A percentile compares a stretch with the other conserved stretches of the same genome.
Evolutionary conservation across 2,888 invertebrate species (phyloP).

Genomic region (Chromoteleia sp.): DNA sequence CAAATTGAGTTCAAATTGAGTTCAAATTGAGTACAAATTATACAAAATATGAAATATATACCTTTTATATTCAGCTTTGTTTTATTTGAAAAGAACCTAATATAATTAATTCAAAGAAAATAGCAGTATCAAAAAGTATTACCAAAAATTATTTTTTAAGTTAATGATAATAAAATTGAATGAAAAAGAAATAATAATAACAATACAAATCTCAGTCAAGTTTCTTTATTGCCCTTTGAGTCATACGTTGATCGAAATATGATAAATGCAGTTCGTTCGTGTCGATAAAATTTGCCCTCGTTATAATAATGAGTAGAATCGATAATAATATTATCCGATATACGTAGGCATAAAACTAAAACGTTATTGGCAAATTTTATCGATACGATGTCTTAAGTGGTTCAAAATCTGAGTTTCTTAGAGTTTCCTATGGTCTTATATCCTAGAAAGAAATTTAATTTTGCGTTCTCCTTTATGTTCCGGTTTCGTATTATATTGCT

Average conservation of each 20-base stretch:
- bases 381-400: conserved; percentile 41
- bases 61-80: no score
- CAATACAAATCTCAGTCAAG: conserved; percentile 29
- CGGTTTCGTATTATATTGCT: conserved; percentile 79
- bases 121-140: no score
- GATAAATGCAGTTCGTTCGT: conserved; percentile 55
- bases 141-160: no score
- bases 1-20: no score
- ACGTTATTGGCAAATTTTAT: conserved; percentile 33
- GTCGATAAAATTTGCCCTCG: conserved; percentile 55
- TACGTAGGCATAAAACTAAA: no score
- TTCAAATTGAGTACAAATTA: no score
- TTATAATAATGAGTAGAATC: no score
- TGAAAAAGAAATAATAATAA: not conserved
- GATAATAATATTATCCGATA: no score
- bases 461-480: conserved; percentile 83
- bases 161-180: no score
- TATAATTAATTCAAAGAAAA: no score
- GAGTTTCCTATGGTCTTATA: conserved; percentile 27
- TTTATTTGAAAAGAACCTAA: no score
- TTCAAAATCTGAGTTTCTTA: conserved; percentile 43
- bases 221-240: conserved; percentile 38
- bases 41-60: no score
- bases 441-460: conserved; percentile 59
- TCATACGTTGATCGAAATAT: conserved; percentile 59